Base-by-base conservation (phyloP, 2,888 invertebrate species). In the Athripsodes cinereus region DNA sequence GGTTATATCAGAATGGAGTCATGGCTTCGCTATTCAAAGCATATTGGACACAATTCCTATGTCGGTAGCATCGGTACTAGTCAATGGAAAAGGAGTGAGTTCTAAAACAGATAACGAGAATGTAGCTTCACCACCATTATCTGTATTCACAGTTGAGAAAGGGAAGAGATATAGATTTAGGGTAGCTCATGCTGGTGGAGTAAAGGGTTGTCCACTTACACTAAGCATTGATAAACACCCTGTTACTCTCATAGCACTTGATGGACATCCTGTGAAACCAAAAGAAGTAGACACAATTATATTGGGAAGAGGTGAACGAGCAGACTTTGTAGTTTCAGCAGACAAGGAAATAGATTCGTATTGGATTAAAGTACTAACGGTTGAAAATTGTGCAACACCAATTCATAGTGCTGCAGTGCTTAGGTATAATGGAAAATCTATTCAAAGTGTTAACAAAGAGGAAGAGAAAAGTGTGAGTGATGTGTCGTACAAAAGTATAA, bases 301-400 rank as follows among this genome's bases (percentile, higher is more conserved):
- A 53, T 66, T 88, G 31, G 79, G 81, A 2, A 81, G 84, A 73
- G 91, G 90, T 2, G 91, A 92, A 70, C 78, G 90, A 53, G 82
- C 84, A 10, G 91, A 91, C 71, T 86, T 91, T 65, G 78, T 91
- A 54, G 65, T 92, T 56, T 80, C 81, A 55, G 83, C 89, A 11
- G 80, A 80, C 66, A 81, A 78, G 67, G 70, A 71, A 22, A 69
- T 75, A 1, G 79, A 78, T 16, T 75, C 76, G 2, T 89, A 89
- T 67, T 81, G 81, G 74, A 78, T 90, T 57, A 79, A 74, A 66
- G 81, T 82, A 18, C 66, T 71, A 48, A 80, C 79, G 1, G 76
- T 80, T 19, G 74, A 75, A 52, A 72, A 74, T 60, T 81, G 81
- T 60, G 79, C 78, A 53, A 73, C 74, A 22, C 67, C 74, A 61